phyloP scores from a whole-genome alignment of 2,888 invertebrate genomes.

The Amiota mariae region DNA sequence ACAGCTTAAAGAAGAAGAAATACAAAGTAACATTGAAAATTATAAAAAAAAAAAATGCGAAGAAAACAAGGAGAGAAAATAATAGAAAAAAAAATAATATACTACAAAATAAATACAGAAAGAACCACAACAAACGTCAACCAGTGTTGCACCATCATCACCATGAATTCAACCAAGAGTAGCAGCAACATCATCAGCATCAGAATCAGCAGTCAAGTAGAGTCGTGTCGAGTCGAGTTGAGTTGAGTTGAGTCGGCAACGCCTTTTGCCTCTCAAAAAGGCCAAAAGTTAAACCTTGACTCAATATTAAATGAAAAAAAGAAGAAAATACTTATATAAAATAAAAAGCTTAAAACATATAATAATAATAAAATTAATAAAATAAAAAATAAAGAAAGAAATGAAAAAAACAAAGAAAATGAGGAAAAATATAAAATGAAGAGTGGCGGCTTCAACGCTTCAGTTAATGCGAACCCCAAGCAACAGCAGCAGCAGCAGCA shows the following conservation, averaged over 20 bases:
- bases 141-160: not conserved
- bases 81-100: not conserved
- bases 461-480: not conserved
- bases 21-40: not conserved
- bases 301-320: slow-evolving; percentile 11
- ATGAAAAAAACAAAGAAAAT: not conserved
- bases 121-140: slow-evolving; percentile 59
- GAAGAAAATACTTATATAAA: not conserved
- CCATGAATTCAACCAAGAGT: not conserved
- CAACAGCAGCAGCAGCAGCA: too few species aligned
- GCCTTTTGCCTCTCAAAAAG: slow-evolving; percentile 8
- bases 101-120: slow-evolving; percentile 55
- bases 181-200: not conserved
- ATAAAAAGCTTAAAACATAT: not conserved
- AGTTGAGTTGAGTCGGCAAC: not conserved
- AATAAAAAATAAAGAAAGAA: not conserved
- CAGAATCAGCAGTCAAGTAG: not conserved
- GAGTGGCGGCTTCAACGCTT: not conserved
- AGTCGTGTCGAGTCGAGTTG: not conserved
- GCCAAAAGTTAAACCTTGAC: slow-evolving; percentile 26
- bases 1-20: slow-evolving; percentile 57
- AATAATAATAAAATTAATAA: not conserved
- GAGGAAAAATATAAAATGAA: not conserved
- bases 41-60: not conserved
- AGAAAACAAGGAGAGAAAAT: not conserved